phyloP scores from a whole-genome alignment of 2,113 vertebrate species.

The Anser cygnoides region DNA sequence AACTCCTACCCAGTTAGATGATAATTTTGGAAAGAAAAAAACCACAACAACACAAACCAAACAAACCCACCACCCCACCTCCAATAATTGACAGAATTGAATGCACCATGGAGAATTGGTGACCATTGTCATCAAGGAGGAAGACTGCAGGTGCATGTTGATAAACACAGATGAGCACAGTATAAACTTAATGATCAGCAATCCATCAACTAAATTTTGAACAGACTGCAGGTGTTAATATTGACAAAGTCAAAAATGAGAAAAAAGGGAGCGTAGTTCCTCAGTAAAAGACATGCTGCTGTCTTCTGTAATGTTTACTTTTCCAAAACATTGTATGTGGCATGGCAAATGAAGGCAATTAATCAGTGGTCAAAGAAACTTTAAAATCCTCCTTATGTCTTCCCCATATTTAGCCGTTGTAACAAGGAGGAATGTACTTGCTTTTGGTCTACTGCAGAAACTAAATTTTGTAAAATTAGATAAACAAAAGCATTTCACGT shows the following conservation, averaged over 20 bases:
- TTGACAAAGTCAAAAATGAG: background rate
- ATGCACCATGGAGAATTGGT: background rate
- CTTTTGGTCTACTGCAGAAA: background rate
- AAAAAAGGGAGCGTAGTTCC: background rate
- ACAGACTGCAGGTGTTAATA: background rate
- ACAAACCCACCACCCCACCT: background rate
- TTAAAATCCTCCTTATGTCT: background rate
- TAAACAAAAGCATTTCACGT: background rate
- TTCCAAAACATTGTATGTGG: background rate
- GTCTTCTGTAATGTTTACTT: background rate
- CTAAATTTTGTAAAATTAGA: background rate
- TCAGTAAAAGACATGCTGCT: background rate
- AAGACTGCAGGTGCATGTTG: background rate
- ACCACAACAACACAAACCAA: too few species aligned
- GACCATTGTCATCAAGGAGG: background rate
- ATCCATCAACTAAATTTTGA: background rate
- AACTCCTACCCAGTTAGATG: background rate
- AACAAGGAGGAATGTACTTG: background rate
- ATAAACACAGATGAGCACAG: background rate
- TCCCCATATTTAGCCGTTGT: background rate
- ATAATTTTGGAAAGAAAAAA: background rate
- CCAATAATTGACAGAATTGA: background rate
- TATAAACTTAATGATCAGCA: background rate
- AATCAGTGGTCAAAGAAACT: background rate
- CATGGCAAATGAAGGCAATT: background rate